Evolutionary conservation across 2,113 vertebrate genomes (phyloP), one percentile per base, ranked within the genome.

Genomic region (Menura novaehollandiae): DNA sequence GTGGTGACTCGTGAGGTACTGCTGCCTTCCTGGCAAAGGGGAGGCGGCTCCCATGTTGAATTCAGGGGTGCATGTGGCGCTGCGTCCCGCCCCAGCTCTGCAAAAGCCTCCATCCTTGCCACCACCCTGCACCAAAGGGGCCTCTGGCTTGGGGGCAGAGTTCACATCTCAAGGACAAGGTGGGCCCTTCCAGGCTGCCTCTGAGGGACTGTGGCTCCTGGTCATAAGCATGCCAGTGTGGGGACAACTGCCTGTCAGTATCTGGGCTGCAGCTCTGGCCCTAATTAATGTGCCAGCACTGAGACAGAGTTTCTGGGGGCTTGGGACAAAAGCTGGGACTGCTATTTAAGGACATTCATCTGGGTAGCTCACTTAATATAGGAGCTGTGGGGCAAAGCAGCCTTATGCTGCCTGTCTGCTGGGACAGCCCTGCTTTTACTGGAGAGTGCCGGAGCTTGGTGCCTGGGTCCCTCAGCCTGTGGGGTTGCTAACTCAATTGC

Each of bases 21-120:
- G 5, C 51, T 69, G 46, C 59, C 43, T 52, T 77, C n/a, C 41
- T 1, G 1, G 30, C 0, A 1, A 55, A 55, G 64, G 33, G 10
- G 13, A 63, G 13, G 14, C 26, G 35, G 15, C 2, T 68, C 49
- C 59, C 63, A 51, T 13, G 18, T 32, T 74, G 60, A 74, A 62
- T 62, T 66, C 43, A 52, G 46, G 21, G 21, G 7, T 43, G 7
- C 1, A 1, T 0, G 0, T 21, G 46, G 12, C 1, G 1, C n/a
- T 20, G 11, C 5, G 2, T 58, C 37, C 66, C 19, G 27, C 5
- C 39, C 27, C 33, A 56, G 35, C 53, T 60, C 67, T 73, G 41
- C 2, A 8, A 58, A 85, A 88, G 27, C 71, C 53, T 68, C 77
- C 43, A 28, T 37, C 43, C 60, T 58, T 3, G 3, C 43, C 72